A percentile compares a stretch with the other conserved stretches of the same genome.
Evolutionary conservation across 2,113 vertebrate genomes (phyloP).

Genomic region (Plecotus auritus): DNA sequence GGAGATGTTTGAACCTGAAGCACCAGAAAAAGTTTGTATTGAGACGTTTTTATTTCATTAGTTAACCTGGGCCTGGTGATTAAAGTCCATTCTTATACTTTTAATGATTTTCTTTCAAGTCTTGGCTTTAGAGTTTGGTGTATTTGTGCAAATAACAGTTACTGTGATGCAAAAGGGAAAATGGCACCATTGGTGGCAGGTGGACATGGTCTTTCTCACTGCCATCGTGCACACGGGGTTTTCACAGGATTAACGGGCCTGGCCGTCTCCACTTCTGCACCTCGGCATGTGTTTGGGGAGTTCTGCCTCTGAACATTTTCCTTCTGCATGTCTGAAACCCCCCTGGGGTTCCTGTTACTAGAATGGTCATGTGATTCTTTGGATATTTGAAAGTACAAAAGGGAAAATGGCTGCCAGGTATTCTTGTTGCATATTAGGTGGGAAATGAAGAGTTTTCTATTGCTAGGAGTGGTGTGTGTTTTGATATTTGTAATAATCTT

Average conservation of each 20-base stretch:
- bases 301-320: conserved; percentile 56
- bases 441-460: conserved; percentile 9
- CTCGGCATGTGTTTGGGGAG: conserved; percentile 7
- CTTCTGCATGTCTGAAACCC: conserved; percentile 41
- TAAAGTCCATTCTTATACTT: neutral
- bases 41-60: conserved; percentile 14
- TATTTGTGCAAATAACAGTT: neutral
- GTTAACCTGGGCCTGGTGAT: neutral
- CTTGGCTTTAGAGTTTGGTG: conserved; percentile 6
- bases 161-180: neutral
- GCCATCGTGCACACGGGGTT: neutral
- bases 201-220: neutral
- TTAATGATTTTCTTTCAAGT: neutral
- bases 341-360: conserved; percentile 23
- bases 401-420: neutral
- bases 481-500: conserved; percentile 41
- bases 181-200: neutral
- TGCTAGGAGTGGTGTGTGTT: conserved; percentile 1
- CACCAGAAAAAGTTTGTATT: neutral
- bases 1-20: neutral
- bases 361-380: conserved; percentile 30
- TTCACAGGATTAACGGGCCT: neutral
- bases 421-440: conserved; percentile 34
- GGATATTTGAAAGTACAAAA: conserved; percentile 20
- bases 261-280: neutral